Percentiles rank a stretch among this genome's conserved stretches.
These are phyloP conservation scores for Holotrichia oblita DNA, from an alignment of 1,140 invertebrate genomes.

Conservation along the genomic window DNA sequence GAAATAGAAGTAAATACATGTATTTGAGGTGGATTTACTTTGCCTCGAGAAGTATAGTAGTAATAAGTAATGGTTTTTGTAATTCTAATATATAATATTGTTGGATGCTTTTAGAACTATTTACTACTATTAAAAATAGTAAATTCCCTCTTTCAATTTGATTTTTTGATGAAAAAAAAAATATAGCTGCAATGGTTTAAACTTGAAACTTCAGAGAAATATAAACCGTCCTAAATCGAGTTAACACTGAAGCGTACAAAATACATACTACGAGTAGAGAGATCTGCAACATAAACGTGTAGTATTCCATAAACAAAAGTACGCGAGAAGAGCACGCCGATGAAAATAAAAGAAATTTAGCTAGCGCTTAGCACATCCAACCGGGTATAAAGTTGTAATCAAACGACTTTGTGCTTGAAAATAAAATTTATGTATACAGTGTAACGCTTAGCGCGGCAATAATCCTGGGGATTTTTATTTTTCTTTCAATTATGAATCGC, in stretches of 20 bases:
- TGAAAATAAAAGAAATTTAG: background rate
- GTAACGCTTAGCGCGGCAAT: conserved; percentile 1
- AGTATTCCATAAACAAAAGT: background rate
- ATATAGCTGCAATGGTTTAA: too few species aligned
- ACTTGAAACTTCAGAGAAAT: too few species aligned
- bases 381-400: conserved; percentile 24
- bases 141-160: too few species aligned
- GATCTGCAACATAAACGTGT: background rate
- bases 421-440: background rate
- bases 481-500: background rate
- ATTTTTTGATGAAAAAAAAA: too few species aligned
- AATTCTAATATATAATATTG: too few species aligned
- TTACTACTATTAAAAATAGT: too few species aligned
- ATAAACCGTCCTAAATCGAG: too few species aligned
- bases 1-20: background rate
- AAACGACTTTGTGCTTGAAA: conserved; percentile 27
- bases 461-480: conserved; percentile 1
- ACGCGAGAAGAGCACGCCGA: background rate
- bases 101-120: too few species aligned
- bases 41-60: too few species aligned
- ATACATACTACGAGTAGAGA: too few species aligned
- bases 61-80: too few species aligned
- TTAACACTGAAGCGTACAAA: background rate
- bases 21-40: too few species aligned
- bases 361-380: background rate